Conservation (phyloP, 2,888 invertebrate species). For the Aphidius colemani region DNA sequence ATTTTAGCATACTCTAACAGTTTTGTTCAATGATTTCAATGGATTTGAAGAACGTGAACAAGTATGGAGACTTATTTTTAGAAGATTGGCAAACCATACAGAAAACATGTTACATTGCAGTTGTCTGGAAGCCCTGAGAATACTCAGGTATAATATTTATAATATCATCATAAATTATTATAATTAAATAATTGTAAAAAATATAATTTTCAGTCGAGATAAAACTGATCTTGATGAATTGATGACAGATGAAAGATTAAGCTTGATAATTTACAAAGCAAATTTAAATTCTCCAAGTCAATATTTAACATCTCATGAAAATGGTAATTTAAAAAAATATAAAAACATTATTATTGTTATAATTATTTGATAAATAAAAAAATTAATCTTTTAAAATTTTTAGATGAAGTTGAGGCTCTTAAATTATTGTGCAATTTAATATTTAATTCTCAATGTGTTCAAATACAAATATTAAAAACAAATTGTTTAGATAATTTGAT, state of each 20-base stretch:
- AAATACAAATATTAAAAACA: constrained; percentile 58
- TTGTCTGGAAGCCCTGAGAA: constrained; percentile 68
- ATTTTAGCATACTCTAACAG: constrained; percentile 65
- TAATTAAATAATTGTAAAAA: constrained; percentile 14
- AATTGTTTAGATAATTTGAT: constrained; percentile 65
- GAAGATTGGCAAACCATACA: constrained; percentile 63
- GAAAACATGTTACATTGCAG: constrained; percentile 61
- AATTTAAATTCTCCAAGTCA: constrained; percentile 63
- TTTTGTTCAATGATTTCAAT: constrained; percentile 68
- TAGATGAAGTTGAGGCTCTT: constrained; percentile 73
- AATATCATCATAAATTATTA: constrained; percentile 31
- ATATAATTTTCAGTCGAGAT: constrained; percentile 70
- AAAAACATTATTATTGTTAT: constrained; percentile 1
- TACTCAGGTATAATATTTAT: constrained; percentile 66
- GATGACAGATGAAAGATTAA: constrained; percentile 71
- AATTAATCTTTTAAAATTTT: constrained; percentile 18
- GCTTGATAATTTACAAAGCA: constrained; percentile 70
- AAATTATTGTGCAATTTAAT: constrained; percentile 90
- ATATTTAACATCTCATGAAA: constrained; percentile 57
- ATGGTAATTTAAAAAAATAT: constrained; percentile 44
- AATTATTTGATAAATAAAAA: constrained; percentile 14
- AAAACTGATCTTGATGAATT: constrained; percentile 73
- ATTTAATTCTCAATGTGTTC: constrained; percentile 73
- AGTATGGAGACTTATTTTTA: constrained; percentile 69
- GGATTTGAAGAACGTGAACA: constrained; percentile 63